phyloP scores from a whole-genome alignment of 2,797 vertebrate species.

The Microctenopoma lineatum region DNA sequence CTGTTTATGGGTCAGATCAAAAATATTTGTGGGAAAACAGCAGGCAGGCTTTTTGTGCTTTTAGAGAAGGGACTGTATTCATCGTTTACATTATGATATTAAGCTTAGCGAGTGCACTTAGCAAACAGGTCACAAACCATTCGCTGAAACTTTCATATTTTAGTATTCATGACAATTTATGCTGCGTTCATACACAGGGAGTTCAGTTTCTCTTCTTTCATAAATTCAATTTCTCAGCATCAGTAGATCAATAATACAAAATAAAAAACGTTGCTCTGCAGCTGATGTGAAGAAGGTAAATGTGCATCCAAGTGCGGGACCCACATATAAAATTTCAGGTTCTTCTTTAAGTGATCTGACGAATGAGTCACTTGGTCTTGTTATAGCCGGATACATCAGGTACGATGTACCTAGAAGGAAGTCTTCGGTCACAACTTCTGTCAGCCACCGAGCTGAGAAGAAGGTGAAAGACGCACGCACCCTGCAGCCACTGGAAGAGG shows the following conservation, averaged over 20 bases:
- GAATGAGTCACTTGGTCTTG: slow-evolving; percentile 56
- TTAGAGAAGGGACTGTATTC: slow-evolving; percentile 6
- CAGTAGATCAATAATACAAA: no score
- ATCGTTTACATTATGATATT: slow-evolving; percentile 50
- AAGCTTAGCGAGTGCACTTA: slow-evolving; percentile 22
- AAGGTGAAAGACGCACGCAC: slow-evolving; percentile 43
- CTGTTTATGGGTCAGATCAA: slow-evolving; percentile 13
- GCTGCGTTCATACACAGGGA: no score
- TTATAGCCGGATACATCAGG: slow-evolving; percentile 42
- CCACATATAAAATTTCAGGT: not conserved
- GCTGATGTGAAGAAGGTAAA: no score
- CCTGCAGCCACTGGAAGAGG: slow-evolving; percentile 62
- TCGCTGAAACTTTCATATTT: slow-evolving; percentile 47
- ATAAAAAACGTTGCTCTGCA: no score
- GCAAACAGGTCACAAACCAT: slow-evolving; percentile 50
- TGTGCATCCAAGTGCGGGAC: no score
- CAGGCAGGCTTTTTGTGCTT: slow-evolving; percentile 41
- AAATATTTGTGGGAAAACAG: slow-evolving; percentile 24
- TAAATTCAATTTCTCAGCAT: no score
- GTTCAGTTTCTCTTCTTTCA: no score
- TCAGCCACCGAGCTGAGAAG: slow-evolving; percentile 50
- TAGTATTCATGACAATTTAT: slow-evolving; percentile 23
- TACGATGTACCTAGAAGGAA: slow-evolving; percentile 47
- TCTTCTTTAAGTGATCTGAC: slow-evolving; percentile 41
- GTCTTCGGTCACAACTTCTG: slow-evolving; percentile 40